phyloP scores from a whole-genome alignment of 2,113 vertebrate species.

The western clawed frog (Xenopus tropicalis) region DNA sequence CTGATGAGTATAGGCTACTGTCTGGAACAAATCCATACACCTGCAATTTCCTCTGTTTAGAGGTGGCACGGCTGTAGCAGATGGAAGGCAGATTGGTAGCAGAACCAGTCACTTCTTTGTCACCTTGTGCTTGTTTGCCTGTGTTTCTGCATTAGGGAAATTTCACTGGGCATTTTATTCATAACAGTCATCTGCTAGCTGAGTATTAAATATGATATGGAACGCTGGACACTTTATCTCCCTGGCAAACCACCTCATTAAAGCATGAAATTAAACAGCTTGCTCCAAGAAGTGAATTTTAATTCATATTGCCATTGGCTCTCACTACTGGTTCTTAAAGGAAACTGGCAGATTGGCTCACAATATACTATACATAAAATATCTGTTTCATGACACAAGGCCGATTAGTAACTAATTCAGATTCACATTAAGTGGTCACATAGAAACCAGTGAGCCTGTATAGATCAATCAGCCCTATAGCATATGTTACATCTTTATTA shows the following conservation, averaged over 20 bases:
- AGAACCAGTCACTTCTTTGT: constrained; percentile 25
- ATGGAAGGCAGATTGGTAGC: constrained; percentile 5
- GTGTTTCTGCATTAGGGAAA: constrained; percentile 14
- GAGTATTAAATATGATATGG: neutral
- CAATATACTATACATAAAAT: too few species aligned
- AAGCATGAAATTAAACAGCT: too few species aligned
- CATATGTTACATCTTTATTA: too few species aligned
- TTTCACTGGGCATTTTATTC: constrained; percentile 15
- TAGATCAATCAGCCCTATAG: too few species aligned
- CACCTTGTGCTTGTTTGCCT: constrained; percentile 19
- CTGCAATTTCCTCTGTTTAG: constrained; percentile 22
- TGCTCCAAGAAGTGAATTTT: too few species aligned
- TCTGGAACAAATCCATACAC: constrained; percentile 40
- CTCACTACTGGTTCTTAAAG: too few species aligned
- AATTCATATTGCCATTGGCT: too few species aligned
- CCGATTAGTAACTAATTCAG: too few species aligned
- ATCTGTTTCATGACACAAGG: too few species aligned
- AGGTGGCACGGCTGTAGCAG: constrained; percentile 2
- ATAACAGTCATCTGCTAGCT: constrained; percentile 1
- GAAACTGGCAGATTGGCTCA: too few species aligned
- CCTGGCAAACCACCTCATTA: neutral
- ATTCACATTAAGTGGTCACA: too few species aligned
- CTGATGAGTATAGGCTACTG: constrained; percentile 18
- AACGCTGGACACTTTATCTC: neutral
- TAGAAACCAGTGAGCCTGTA: too few species aligned